A percentile compares a stretch with the other conserved stretches of the same genome.
Evolutionary conservation across 2,113 vertebrate genomes (phyloP).

Genomic region (Oreocharis arfaki): DNA sequence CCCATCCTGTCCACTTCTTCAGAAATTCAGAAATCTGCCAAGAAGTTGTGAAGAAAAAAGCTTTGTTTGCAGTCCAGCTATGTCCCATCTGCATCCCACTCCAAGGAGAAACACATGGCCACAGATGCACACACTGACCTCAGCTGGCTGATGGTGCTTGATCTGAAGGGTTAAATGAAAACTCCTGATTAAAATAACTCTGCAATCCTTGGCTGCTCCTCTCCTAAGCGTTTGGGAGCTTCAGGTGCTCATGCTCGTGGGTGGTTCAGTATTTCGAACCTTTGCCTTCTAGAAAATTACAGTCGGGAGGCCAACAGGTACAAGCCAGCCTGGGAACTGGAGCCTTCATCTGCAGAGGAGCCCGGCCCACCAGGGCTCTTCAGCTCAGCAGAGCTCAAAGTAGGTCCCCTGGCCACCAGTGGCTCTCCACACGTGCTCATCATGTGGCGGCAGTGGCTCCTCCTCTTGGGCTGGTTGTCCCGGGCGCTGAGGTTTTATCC

Average conservation of each 20-base stretch:
- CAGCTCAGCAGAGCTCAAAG: constrained; percentile 10
- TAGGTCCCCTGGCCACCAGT: constrained; percentile 55
- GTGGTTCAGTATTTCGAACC: neutral
- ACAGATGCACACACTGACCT: fast-evolving
- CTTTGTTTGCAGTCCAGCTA: neutral
- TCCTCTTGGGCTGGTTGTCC: constrained; percentile 17
- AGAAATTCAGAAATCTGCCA: neutral
- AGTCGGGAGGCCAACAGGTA: neutral
- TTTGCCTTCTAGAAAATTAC: constrained; percentile 4
- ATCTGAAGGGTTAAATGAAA: neutral
- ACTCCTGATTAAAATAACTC: neutral
- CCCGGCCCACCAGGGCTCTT: neutral
- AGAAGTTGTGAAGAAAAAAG: neutral
- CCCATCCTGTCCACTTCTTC: neutral
- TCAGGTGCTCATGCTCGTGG: neutral
- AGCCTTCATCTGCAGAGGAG: neutral
- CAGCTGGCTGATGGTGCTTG: neutral
- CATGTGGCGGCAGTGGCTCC: constrained; percentile 31
- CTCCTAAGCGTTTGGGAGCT: neutral
- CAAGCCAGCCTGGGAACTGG: neutral
- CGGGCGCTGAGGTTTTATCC: neutral
- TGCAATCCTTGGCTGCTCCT: neutral
- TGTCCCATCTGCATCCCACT: neutral
- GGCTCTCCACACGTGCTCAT: neutral
- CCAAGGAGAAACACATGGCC: neutral